Evolutionary conservation across 2,888 invertebrate species (phyloP).

Genomic region (Brachyptera risi): DNA sequence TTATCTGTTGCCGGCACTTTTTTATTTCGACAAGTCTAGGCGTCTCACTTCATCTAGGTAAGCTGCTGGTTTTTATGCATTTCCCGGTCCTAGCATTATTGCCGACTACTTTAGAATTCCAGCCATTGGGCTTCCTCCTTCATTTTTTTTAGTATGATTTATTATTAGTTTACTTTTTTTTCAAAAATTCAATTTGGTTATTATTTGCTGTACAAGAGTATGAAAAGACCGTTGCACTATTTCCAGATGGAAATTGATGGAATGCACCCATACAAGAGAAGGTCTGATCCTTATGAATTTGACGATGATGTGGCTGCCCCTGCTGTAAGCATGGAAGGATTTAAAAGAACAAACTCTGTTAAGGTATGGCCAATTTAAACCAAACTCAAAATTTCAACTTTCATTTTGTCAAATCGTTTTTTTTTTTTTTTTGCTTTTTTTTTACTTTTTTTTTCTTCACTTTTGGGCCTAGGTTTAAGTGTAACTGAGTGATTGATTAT

Average conservation of each 20-base stretch:
- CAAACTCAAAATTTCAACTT: neutral
- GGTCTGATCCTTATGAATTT: conserved; percentile 65
- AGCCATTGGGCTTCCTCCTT: neutral
- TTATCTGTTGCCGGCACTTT: conserved; percentile 20
- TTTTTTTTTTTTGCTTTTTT: neutral
- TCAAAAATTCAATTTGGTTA: too few species aligned
- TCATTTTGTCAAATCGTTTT: neutral
- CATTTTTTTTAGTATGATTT: neutral
- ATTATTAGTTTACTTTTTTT: too few species aligned
- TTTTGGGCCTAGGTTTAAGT: neutral
- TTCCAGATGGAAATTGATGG: conserved; percentile 39
- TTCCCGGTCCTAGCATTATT: neutral
- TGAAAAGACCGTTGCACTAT: neutral
- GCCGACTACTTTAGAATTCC: neutral
- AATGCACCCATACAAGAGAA: conserved; percentile 34
- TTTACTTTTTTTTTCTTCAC: neutral
- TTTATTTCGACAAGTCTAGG: conserved; percentile 3
- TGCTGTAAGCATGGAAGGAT: conserved; percentile 45
- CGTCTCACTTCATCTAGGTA: conserved; percentile 3
- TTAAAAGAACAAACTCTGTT: conserved; percentile 38
- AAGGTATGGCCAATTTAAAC: conserved; percentile 30
- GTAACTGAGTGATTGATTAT: conserved; percentile 18
- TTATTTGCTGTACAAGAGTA: neutral
- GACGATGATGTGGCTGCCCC: conserved; percentile 56
- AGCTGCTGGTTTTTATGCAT: conserved; percentile 3